A percentile compares a stretch with the other conserved stretches of the same genome.
phyloP scores from a whole-genome alignment of 2,797 vertebrate species.

The Alosa sapidissima region DNA sequence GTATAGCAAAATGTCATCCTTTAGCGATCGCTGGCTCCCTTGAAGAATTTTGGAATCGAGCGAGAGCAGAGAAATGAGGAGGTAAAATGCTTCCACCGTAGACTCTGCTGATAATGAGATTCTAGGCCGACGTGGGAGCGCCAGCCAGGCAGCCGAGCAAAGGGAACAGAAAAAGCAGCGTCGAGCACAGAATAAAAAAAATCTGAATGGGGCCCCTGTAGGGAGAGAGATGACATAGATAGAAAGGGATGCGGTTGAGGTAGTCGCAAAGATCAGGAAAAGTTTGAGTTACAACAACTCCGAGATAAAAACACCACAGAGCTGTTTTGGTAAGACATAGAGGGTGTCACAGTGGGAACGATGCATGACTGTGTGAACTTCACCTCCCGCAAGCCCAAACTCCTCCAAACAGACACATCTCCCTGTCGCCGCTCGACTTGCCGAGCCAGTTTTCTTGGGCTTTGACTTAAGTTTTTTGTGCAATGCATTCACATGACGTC shows the following conservation, averaged over 20 bases:
- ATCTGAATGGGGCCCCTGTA: not conserved
- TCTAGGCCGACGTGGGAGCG: not conserved
- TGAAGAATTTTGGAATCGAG: slow-evolving; percentile 2
- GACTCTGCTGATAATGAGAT: slow-evolving; percentile 3
- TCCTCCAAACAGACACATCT: not conserved
- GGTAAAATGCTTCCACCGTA: not conserved
- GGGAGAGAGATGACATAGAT: not conserved
- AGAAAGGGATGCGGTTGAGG: not conserved
- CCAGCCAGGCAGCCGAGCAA: not conserved
- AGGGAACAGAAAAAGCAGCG: not conserved
- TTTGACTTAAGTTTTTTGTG: not conserved
- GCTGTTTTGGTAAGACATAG: not conserved
- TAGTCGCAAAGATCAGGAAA: not conserved
- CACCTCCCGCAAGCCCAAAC: not conserved
- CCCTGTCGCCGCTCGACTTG: not conserved
- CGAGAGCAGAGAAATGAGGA: not conserved
- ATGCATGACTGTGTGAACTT: not conserved
- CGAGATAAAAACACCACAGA: not conserved
- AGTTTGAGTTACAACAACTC: slow-evolving; percentile 16
- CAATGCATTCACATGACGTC: not conserved
- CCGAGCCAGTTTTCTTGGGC: not conserved
- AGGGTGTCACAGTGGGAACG: not conserved
- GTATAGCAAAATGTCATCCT: not conserved
- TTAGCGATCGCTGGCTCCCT: slow-evolving; percentile 8
- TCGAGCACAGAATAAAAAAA: not conserved